Base-by-base conservation (phyloP, 2,888 invertebrate species). In the Bellardia bayeri region DNA sequence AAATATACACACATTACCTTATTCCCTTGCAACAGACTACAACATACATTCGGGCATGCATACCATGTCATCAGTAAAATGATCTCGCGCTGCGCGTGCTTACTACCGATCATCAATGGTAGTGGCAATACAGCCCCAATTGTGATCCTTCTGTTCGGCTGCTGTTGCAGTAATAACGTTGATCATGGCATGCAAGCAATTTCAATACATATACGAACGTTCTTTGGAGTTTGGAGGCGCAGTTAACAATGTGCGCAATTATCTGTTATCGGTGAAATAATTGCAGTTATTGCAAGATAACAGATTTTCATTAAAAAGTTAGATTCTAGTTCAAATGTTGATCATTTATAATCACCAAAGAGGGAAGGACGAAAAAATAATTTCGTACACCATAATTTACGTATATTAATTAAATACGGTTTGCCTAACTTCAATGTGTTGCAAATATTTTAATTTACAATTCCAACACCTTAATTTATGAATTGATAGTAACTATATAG, bases 81-180 rank as follows among this genome's bases (percentile, higher is more conserved):
- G 74, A 79, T 88, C 76, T 89, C 85, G 88, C 82, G 86, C 87
- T 89, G 88, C 86, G 89, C 88, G 88, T 89, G 89, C 88, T 85
- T 88, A 89, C 89, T 89, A 88, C 89, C 88, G 89, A 88, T 88
- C 87, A 76, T 78, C 86, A 82, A 86, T 82, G 86, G 84, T 85
- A 82, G 84, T 83, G 85, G 89, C 88, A 88, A 84, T 84, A 56
- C 82, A 80, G 79, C 72, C 82, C 89, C 86, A 88, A 87, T 89
- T 88, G 58, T 74, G 79, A 81, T 88, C 83, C 89, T 88, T 86
- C 88, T 89, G 88, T 85, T 78, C 74, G 66, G 85, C 82, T 88
- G 88, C 87, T 82, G 88, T 86, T 87, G 69, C 74, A 82, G 82
- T 82, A 69, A 63, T 78, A 82, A 79, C 79, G 68, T 54, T 40